A percentile compares a stretch with the other conserved stretches of the same genome.
These are phyloP conservation scores for Drosophila emarginata DNA, from an alignment of 2,888 invertebrate species.

Conservation along the genomic window DNA sequence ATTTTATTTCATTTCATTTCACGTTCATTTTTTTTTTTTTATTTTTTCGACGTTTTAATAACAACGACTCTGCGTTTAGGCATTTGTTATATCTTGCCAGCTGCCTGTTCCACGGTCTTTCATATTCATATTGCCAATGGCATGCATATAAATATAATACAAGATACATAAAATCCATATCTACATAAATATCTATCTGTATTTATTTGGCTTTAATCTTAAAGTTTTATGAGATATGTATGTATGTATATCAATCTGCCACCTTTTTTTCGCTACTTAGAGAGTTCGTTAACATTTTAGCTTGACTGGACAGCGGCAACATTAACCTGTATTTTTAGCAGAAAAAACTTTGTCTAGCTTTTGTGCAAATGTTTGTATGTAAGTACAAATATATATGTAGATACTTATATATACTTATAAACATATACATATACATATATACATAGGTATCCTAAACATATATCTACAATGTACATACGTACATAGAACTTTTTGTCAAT, in stretches of 20 bases:
- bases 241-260: neutral
- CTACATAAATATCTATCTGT: neutral
- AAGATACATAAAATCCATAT: neutral
- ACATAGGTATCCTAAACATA: neutral
- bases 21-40: conserved; percentile 13
- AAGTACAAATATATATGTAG: neutral
- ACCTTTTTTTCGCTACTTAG: conserved; percentile 16
- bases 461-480: neutral
- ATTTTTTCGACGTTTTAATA: conserved; percentile 36
- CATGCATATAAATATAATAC: conserved; percentile 1
- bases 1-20: conserved; percentile 41
- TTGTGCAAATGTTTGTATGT: conserved; percentile 13
- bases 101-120: conserved; percentile 29
- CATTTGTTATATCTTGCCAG: conserved; percentile 33
- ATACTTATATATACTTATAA: neutral
- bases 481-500: conserved; percentile 7
- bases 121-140: conserved; percentile 22
- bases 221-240: conserved; percentile 20
- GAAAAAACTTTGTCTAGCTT: conserved; percentile 28
- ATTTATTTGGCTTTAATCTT: conserved; percentile 34
- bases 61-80: conserved; percentile 38
- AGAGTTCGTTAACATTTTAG: conserved; percentile 43
- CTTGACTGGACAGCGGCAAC: conserved; percentile 21
- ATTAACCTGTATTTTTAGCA: conserved; percentile 29
- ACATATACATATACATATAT: neutral